Conservation (phyloP, 2,888 invertebrate genomes). For the Meandrusa payeni region DNA sequence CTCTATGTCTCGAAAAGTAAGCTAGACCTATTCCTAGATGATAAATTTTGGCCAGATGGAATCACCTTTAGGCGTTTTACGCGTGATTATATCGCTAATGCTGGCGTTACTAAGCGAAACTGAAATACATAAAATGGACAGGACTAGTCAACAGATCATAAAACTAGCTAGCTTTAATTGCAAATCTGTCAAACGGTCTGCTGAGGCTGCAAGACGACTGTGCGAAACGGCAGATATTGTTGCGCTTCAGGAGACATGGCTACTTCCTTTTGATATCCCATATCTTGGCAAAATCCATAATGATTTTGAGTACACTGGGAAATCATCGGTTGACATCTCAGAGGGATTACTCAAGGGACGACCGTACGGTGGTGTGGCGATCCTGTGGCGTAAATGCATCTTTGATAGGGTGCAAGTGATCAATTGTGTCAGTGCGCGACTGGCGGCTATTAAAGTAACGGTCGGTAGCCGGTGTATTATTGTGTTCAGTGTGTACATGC, state of each 20-base stretch:
- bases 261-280: constrained; percentile 29
- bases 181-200: constrained; percentile 27
- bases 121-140: neutral
- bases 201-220: constrained; percentile 24
- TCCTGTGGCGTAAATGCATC: constrained; percentile 31
- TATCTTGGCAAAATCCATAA: constrained; percentile 26
- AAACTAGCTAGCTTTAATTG: constrained; percentile 30
- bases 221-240: constrained; percentile 27
- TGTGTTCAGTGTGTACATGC: neutral
- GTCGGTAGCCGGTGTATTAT: neutral
- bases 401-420: constrained; percentile 16
- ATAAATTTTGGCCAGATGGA: neutral
- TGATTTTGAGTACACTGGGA: too few species aligned
- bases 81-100: too few species aligned
- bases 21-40: too few species aligned
- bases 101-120: too few species aligned
- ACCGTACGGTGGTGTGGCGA: constrained; percentile 31
- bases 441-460: neutral
- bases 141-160: neutral
- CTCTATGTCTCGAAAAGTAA: too few species aligned
- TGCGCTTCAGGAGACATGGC: constrained; percentile 34
- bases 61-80: neutral
- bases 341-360: constrained; percentile 29
- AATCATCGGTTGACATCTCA: too few species aligned
- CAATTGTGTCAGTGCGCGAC: neutral